Percentiles rank a stretch among this genome's conserved stretches.
These are phyloP conservation scores for Norana najaformis DNA, from an alignment of 2,888 invertebrate genomes.

Conservation along the genomic window DNA sequence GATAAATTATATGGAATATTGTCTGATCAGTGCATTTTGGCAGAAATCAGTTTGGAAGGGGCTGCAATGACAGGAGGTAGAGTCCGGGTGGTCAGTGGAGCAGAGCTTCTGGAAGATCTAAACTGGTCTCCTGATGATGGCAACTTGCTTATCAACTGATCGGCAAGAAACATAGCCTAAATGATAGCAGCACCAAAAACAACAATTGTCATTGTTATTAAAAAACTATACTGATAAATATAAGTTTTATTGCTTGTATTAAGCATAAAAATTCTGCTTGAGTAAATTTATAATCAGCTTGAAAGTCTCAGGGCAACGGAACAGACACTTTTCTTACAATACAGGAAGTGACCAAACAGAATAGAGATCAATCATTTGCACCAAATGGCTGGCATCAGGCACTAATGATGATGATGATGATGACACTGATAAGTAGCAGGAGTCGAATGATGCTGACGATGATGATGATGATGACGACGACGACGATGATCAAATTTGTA, in stretches of 20 bases:
- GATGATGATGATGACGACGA: too few relatives aligned
- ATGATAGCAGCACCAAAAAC: constrained; percentile 3
- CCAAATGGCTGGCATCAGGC: neutral
- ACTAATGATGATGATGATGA: too few relatives aligned
- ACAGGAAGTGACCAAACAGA: neutral
- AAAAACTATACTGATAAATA: too few relatives aligned
- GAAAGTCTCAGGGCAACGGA: neutral
- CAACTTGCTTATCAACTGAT: constrained; percentile 52
- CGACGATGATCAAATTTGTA: too few relatives aligned
- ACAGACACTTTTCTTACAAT: neutral
- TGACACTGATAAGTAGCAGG: too few relatives aligned
- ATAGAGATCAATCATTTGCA: neutral
- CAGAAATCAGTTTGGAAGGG: neutral
- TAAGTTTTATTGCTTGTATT: neutral
- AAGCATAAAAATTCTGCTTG: neutral
- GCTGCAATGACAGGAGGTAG: neutral
- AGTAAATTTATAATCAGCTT: neutral
- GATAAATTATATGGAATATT: neutral
- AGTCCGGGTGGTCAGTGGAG: neutral
- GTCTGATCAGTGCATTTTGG: neutral
- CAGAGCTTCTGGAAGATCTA: neutral
- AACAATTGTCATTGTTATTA: too few relatives aligned
- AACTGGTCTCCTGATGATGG: constrained; percentile 28
- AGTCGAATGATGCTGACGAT: too few relatives aligned
- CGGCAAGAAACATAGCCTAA: constrained; percentile 61